A percentile compares a stretch with the other conserved stretches of the same genome.
phyloP scores from a whole-genome alignment of 1,140 invertebrate species.

The Lamellibrachia luymesi region DNA sequence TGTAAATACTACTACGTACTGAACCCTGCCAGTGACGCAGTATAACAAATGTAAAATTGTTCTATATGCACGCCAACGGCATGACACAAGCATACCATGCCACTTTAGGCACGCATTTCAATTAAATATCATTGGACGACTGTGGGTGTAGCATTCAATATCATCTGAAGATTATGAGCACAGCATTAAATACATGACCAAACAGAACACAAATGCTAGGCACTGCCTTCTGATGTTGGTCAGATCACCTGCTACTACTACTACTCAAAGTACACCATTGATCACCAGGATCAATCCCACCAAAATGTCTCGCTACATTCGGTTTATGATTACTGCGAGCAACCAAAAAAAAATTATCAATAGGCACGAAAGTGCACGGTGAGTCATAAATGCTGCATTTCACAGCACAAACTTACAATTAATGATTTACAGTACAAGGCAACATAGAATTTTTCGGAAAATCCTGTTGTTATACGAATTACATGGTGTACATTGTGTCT shows the following conservation, averaged over 20 bases:
- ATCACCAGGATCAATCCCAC: too few relatives aligned
- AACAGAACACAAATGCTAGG: background rate
- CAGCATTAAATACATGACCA: background rate
- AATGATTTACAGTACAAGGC: background rate
- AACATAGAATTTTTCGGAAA: background rate
- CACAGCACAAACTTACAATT: background rate
- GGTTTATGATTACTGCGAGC: too few relatives aligned
- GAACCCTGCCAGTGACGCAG: background rate
- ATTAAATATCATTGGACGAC: background rate
- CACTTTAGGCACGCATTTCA: background rate
- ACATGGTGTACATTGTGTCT: background rate
- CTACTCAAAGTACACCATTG: background rate
- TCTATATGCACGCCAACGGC: background rate
- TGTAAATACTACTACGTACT: background rate
- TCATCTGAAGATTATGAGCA: background rate
- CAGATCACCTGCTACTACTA: background rate
- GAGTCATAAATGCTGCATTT: background rate
- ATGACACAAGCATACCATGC: background rate
- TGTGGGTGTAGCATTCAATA: background rate
- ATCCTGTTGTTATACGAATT: background rate
- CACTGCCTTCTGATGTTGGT: background rate
- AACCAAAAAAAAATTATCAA: too few relatives aligned
- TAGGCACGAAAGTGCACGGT: too few relatives aligned
- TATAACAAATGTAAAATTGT: slow-evolving; percentile 2
- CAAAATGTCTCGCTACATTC: too few relatives aligned